These are phyloP conservation scores for Drosophila sp. DNA, from an alignment of 1,140 invertebrate genomes.

Conservation along the genomic window DNA sequence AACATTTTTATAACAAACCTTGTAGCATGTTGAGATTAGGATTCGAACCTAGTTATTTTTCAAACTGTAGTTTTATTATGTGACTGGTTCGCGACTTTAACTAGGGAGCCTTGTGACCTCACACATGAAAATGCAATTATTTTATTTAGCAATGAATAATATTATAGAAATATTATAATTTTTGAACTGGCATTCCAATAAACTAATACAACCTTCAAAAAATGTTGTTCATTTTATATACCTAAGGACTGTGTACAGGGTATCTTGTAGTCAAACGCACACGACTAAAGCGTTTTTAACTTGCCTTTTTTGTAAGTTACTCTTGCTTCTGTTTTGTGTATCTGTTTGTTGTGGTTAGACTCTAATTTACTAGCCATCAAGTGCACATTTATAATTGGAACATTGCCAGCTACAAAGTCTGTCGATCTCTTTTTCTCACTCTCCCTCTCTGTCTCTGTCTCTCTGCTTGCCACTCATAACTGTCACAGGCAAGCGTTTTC, in stretches of 20 bases:
- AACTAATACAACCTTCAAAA: too few relatives aligned
- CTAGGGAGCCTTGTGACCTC: too few relatives aligned
- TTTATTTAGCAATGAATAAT: too few relatives aligned
- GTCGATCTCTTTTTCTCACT: conserved; percentile 30
- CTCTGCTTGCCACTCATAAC: conserved; percentile 53
- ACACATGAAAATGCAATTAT: too few relatives aligned
- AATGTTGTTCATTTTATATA: too few relatives aligned
- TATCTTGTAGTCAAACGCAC: neutral
- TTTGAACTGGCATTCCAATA: too few relatives aligned
- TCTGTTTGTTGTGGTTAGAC: conserved; percentile 65
- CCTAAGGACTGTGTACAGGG: neutral
- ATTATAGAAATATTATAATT: too few relatives aligned
- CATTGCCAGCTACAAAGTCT: conserved; percentile 47
- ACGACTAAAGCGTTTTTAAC: neutral
- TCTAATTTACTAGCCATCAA: conserved; percentile 75
- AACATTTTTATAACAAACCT: too few relatives aligned
- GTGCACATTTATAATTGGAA: conserved; percentile 75
- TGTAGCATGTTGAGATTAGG: too few relatives aligned
- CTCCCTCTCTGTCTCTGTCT: conserved; percentile 20
- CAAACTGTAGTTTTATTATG: too few relatives aligned
- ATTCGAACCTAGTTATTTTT: too few relatives aligned
- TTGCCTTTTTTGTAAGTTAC: conserved; percentile 32
- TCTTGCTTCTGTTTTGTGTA: conserved; percentile 8
- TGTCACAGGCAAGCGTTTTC: conserved; percentile 52
- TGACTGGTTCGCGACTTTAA: too few relatives aligned